Base-by-base conservation (phyloP, 2,113 vertebrate genomes). In the Spheniscus mendiculus region DNA sequence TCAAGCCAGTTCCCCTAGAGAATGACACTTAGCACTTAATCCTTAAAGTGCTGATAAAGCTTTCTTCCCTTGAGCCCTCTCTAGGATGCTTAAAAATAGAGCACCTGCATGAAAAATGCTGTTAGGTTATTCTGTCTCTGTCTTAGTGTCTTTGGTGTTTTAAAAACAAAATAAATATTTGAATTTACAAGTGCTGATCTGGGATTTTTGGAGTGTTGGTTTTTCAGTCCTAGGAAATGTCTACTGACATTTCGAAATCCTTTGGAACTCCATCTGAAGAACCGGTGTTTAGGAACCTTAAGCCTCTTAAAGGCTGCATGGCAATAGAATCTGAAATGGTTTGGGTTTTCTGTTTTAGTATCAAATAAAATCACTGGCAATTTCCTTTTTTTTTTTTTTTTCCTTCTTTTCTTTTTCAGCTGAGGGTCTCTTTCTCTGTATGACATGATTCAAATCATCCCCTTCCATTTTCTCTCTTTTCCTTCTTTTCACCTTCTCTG, bases 41-140 rank as follows among this genome's bases (percentile, higher is more conserved):
- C 90, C 92, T 95, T 69, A 94, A 97, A 96, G 50, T 97, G 52
- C 78, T 97, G 96, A 96, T 97, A 97, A 95, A 42, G 26, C n/a
- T 71, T 90, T 97, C 34, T 95, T 87, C 63, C 56, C 55, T 96
- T 96, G 65, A 90, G 90, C 85, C 53, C 49, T 97, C 70, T 83
- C 80, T 93, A 77, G 45, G 71, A 62, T 62, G 56, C 42, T 96
- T 91, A 83, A 87, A 91, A 82, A 79, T 95, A 97, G 95, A 88
- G 29, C 12, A 92, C 19, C 44, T 89, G 55, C 66, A 95, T 91
- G 89, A 94, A 67, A 97, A 79, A 82, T 71, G 10, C 71, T 89
- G 30, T 95, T 71, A 65, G 72, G 34, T 76, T 92, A 59, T 61
- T 91, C 30, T 87, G 44, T 53, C 34, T 95, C 61, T 70, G 50